Evolutionary conservation across 37 sponge, comb jelly and placozoan genomes (phyloP), one percentile per base, ranked within the genome.

Genomic region (Spongia lamella): DNA sequence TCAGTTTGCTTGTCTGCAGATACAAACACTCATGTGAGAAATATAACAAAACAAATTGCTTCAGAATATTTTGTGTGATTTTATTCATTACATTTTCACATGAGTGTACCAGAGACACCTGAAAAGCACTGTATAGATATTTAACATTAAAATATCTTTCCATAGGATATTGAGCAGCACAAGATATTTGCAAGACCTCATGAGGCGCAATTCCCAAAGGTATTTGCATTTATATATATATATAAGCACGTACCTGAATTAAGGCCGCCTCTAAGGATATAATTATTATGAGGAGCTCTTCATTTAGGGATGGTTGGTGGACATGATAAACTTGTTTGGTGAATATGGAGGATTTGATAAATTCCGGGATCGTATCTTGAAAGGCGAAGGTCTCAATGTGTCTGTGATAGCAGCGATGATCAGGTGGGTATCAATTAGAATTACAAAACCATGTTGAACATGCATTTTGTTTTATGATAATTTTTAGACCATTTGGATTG

Each of bases 261-360:
- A 11, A 60, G 14, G 53, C 17, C 13, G 60, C 60, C 6, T 27
- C 29, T 58, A 15, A 15, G 60, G 7, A 58, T 58, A 7, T 30
- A 24, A n/a, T n/a, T 64, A 6, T 72, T 25, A 16, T 5, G 53
- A 31, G 53, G 16, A 1, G 6, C 7, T 52, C 62, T 39, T 61
- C 11, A 6, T 40, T 6, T 62, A 84, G 85, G 94, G 97, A 31
- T 93, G 95, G 89, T 69, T 96, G 65, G 68, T 90, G 53, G 97
- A 96, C 67, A 56, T 93, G 66, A 84, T 96, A 60, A 96, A 96
- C 81, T 24, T 79, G 58, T 96, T 96, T 77, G 97, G 97, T 13
- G 33, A 73, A 3, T 47, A 63, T 14, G 89, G 88, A 27, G 94
- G 97, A 24, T 96, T 96, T 62, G 68, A 79, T 26, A 61, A 51